Base-by-base conservation (phyloP, 2,888 invertebrate species). In the Tholera decimalis region DNA sequence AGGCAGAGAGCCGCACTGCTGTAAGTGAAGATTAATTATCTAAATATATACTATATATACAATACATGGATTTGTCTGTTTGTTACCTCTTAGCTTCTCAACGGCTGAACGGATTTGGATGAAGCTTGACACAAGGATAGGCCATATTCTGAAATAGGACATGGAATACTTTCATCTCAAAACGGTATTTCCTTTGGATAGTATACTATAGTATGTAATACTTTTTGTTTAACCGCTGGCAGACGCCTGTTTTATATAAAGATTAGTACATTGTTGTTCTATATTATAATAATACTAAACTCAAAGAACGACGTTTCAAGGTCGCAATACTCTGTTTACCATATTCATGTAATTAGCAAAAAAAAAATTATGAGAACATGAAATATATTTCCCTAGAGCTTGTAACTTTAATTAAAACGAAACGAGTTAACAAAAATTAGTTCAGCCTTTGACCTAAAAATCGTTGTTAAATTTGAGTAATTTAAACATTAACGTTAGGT, bases 371-470 rank as follows among this genome's bases (percentile, higher is more conserved):
- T 46, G 57, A 59, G 49, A 44, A 26, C 30, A 55, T 53, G 18
- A 67, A 54, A 57, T 57, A 28, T 57, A 73, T 73, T 73, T 73
- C 77, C 77, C 73, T 28, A 35, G 73, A 55, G 65, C 46, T 37
- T 37, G 49, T 64, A 35, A 49, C 47, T 72, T 77, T 64, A 58
- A 78, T 61, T 67, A 58, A 55, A 57, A 67, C 33, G 46, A 46
- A 68, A 68, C 56, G 59, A 26, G 68, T 73, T 73, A 24, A 39
- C 49, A 57, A 37, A 66, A 65, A 59, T 6, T 54, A 57, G 50
- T 77, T 57, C 28, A 41, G 51, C 41, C 37, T 58, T 63, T 53
- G 35, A 73, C 77, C 58, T 60, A 60, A 18, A 57, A 77, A 61
- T 60, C 49, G 55, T 54, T 11, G 30, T 49, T 47, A 57, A 44